Base-by-base conservation (phyloP, 2,888 invertebrate species). In the Pelosia muscerda region DNA sequence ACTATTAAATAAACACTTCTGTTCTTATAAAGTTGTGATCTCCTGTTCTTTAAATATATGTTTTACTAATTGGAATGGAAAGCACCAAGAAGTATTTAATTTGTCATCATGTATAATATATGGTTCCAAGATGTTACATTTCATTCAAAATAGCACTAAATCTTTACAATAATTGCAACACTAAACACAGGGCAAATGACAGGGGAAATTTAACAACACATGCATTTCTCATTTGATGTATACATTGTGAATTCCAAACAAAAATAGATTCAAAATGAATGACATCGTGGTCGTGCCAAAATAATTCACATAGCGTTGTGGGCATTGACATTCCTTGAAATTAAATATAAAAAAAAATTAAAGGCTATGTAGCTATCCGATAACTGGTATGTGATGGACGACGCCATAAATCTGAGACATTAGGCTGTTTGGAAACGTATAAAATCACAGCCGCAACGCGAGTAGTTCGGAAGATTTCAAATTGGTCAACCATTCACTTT, bases 191-290 rank as follows among this genome's bases (percentile, higher is more conserved):
- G 59, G 65, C 75, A 74, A 77, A 71, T 42, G 56, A 68, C 68
- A 68, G 53, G 62, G 62, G 58, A 73, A 71, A 73, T 72, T 65
- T 71, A 75, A 77, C 81, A 82, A 76, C 69, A 81, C 81, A 76
- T 81, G 82, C 82, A 84, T 84, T 82, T 84, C 79, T 79, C 79
- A 83, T 86, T 82, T 83, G 83, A 84, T 88, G 85, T 84, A 78
- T 79, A 85, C 84, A 81, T 84, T 86, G 86, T 85, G 86, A 88
- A 90, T 88, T 85, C 87, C 87, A 80, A 80, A 86, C 91, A 85
- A 90, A 92, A 94, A 93, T 94, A 94, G 92, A 90, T 87, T 84
- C 85, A 84, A 90, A 92, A 92, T 92, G 88, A 91, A 92, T 90
- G 92, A 89, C 90, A 89, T 86, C 85, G 90, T 86, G 86, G 84